phyloP scores from a whole-genome alignment of 2,888 invertebrate species.

The Coecobrya sp. region DNA sequence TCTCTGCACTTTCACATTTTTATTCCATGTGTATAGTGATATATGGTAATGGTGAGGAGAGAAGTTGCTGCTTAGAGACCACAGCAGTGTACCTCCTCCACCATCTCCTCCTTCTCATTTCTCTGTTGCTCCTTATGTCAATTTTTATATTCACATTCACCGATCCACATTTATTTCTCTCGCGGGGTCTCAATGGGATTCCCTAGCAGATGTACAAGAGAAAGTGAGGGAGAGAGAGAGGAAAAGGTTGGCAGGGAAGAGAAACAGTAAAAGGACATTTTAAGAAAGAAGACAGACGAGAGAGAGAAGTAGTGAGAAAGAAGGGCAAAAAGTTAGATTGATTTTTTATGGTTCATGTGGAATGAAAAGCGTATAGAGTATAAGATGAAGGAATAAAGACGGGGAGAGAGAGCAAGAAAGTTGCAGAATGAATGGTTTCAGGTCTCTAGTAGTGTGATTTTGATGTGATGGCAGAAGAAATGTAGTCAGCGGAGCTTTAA shows the following conservation, averaged over 20 bases:
- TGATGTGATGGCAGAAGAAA: constrained; percentile 56
- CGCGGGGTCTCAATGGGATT: constrained; percentile 20
- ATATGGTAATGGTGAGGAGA: constrained; percentile 28
- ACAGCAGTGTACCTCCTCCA: constrained; percentile 6
- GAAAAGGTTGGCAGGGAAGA: neutral
- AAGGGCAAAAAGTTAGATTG: constrained; percentile 63
- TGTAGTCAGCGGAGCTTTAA: constrained; percentile 56
- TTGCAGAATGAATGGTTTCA: constrained; percentile 55
- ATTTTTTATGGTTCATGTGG: constrained; percentile 74
- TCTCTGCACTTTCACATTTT: neutral
- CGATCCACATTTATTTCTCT: constrained; percentile 23
- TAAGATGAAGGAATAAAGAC: neutral
- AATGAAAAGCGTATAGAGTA: constrained; percentile 35
- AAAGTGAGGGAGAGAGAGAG: neutral
- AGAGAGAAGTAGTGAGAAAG: neutral
- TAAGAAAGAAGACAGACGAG: neutral
- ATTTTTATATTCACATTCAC: constrained; percentile 28
- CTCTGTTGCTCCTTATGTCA: constrained; percentile 39
- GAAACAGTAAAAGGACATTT: constrained; percentile 37
- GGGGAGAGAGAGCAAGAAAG: constrained; percentile 39
- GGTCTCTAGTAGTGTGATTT: constrained; percentile 38
- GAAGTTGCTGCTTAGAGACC: constrained; percentile 1
- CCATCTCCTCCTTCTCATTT: constrained; percentile 25
- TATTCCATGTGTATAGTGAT: neutral
- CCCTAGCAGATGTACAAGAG: neutral